Evolutionary conservation across 2,888 invertebrate genomes (phyloP).

Genomic region (Scaptomyza tumidula): DNA sequence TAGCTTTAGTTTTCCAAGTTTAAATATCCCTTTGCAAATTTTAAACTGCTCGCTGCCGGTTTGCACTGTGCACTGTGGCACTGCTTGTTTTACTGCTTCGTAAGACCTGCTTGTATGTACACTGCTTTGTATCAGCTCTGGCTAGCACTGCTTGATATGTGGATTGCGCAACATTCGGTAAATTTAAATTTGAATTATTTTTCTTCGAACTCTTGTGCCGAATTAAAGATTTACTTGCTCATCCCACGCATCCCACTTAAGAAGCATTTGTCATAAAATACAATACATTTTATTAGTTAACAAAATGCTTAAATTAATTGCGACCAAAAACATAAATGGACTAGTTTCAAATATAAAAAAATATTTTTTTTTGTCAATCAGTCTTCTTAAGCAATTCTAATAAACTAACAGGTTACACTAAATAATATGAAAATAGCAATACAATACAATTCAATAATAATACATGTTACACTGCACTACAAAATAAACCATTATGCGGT

Average conservation of each 20-base stretch:
- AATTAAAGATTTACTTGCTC: neutral
- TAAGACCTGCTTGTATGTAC: rapidly evolving
- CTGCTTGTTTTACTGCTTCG: conserved; percentile 11
- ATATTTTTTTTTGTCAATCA: conserved; percentile 40
- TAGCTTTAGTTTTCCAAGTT: neutral
- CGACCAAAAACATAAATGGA: conserved; percentile 27
- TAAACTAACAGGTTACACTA: conserved; percentile 18
- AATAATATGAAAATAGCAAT: conserved; percentile 34
- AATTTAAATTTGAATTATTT: conserved; percentile 14
- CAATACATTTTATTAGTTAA: conserved; percentile 30
- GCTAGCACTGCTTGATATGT: conserved; percentile 11
- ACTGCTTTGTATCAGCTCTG: neutral
- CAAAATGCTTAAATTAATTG: conserved; percentile 25
- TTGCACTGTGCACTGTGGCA: neutral
- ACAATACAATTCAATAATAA: conserved; percentile 40
- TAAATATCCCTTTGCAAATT: neutral
- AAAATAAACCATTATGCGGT: conserved; percentile 24
- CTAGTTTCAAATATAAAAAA: conserved; percentile 27
- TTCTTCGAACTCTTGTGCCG: neutral
- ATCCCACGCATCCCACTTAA: neutral
- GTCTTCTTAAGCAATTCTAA: conserved; percentile 47
- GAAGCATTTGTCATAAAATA: neutral
- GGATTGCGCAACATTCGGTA: neutral
- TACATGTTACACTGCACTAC: conserved; percentile 55
- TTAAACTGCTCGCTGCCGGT: neutral